phyloP scores from a whole-genome alignment of 2,888 invertebrate species.

The Orthonevra nobilis region DNA sequence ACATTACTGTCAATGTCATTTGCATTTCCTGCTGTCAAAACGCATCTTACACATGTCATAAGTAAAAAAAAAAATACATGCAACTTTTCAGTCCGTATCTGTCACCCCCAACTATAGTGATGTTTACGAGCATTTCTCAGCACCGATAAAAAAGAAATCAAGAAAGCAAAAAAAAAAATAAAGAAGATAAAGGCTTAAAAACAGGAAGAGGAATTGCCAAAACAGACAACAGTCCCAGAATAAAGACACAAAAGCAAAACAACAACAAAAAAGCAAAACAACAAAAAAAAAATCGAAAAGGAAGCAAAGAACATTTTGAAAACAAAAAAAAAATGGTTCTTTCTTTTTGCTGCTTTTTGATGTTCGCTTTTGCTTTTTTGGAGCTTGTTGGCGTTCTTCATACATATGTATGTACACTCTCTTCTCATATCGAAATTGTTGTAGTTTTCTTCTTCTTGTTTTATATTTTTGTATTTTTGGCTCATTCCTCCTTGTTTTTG shows the following conservation, averaged over 20 bases:
- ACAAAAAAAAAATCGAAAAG: slow-evolving; percentile 61
- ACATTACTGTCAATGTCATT: slow-evolving; percentile 31
- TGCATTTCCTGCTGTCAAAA: slow-evolving; percentile 56
- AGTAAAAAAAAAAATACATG: slow-evolving; percentile 4
- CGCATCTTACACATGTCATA: slow-evolving; percentile 33
- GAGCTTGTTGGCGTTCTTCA: slow-evolving; percentile 42
- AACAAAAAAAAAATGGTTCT: slow-evolving; percentile 45
- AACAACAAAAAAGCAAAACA: slow-evolving; percentile 7
- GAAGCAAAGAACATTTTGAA: slow-evolving; percentile 54
- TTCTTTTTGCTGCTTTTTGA: slow-evolving; percentile 25
- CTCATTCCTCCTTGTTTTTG: slow-evolving; percentile 53
- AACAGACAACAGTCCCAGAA: slow-evolving; percentile 59
- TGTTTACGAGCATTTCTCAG: slow-evolving; percentile 17
- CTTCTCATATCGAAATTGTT: slow-evolving; percentile 48
- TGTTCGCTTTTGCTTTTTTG: slow-evolving; percentile 37
- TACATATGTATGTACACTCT: too few species aligned
- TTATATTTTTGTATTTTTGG: slow-evolving; percentile 44
- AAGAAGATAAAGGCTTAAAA: slow-evolving; percentile 32
- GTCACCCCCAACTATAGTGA: background rate
- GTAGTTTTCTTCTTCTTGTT: slow-evolving; percentile 28
- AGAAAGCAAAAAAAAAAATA: too few species aligned
- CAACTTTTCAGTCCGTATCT: background rate
- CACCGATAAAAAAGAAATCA: too few species aligned
- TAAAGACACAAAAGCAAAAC: slow-evolving; percentile 4
- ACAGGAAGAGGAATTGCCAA: slow-evolving; percentile 67